Conservation (phyloP, 2,888 invertebrate species). For the Epiperipatus broadwayi region DNA sequence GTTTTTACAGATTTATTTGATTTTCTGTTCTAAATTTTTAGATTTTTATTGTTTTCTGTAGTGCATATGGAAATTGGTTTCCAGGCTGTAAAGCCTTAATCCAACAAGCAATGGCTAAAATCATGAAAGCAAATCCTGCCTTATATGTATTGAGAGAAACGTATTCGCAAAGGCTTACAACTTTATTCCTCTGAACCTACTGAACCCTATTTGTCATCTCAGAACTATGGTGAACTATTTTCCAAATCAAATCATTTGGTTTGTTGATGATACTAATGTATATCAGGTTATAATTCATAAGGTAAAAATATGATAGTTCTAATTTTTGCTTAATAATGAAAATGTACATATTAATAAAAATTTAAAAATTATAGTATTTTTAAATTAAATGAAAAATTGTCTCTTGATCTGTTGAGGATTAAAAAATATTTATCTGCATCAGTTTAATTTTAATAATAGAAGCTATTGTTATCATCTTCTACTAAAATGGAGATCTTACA, state of each 20-base stretch:
- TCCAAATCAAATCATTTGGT: slow-evolving; percentile 33
- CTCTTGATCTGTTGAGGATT: no score
- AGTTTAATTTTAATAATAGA: no score
- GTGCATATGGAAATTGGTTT: slow-evolving; percentile 32
- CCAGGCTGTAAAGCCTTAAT: slow-evolving; percentile 30
- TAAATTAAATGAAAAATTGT: no score
- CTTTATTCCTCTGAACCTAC: slow-evolving; percentile 31
- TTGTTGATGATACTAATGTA: slow-evolving; percentile 32
- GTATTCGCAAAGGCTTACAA: slow-evolving; percentile 30
- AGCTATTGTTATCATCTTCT: no score
- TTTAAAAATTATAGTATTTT: no score
- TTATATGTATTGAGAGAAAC: slow-evolving; percentile 30
- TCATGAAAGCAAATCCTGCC: slow-evolving; percentile 32
- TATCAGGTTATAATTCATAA: slow-evolving; percentile 32
- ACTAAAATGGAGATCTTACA: no score
- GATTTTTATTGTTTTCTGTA: slow-evolving; percentile 18
- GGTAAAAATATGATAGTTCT: no score
- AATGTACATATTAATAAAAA: no score
- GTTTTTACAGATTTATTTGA: no score
- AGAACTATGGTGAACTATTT: slow-evolving; percentile 32
- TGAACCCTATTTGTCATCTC: slow-evolving; percentile 31
- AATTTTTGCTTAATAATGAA: no score
- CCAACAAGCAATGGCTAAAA: slow-evolving; percentile 31
- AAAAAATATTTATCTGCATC: no score
- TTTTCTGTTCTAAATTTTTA: no score